phyloP scores from a whole-genome alignment of 2,888 invertebrate genomes.

The Sinodicranocentrus sp. region DNA sequence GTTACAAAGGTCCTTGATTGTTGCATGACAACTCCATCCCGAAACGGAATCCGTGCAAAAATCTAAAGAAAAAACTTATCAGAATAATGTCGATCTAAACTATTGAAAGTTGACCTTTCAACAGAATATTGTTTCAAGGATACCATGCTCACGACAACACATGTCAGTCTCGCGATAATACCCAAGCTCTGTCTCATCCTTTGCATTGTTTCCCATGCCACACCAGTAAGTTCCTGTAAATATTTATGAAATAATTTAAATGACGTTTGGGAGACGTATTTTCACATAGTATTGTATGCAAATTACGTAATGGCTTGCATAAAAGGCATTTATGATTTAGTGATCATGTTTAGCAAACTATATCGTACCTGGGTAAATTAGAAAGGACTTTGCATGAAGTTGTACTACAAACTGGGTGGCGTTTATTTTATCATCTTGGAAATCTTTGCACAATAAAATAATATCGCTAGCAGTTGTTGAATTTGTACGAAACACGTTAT shows the following conservation, averaged over 20 bases:
- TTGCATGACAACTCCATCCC: conserved; percentile 70
- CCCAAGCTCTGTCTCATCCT: conserved; percentile 84
- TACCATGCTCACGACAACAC: conserved; percentile 80
- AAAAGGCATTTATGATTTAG: no score
- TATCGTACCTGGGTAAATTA: conserved; percentile 72
- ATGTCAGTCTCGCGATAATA: conserved; percentile 83
- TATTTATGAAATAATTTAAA: no score
- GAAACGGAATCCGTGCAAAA: conserved; percentile 67
- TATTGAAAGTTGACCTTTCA: neutral
- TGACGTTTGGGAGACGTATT: no score
- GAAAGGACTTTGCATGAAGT: conserved; percentile 64
- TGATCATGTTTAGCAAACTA: no score
- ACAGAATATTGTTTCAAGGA: no score
- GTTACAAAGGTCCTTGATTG: conserved; percentile 83
- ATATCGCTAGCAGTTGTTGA: conserved; percentile 63
- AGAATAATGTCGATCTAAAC: neutral
- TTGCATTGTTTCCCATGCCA: conserved; percentile 85
- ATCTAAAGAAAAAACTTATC: conserved; percentile 45
- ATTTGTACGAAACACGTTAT: conserved; percentile 62
- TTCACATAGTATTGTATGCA: no score
- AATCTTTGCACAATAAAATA: conserved; percentile 65
- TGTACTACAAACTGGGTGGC: conserved; percentile 67
- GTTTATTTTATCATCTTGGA: conserved; percentile 69
- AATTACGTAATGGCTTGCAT: no score
- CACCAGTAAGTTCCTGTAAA: conserved; percentile 87